Percentiles rank a stretch among this genome's conserved stretches.
Conservation (phyloP, 2,797 vertebrate genomes). For the Uromys caudimaculatus region DNA sequence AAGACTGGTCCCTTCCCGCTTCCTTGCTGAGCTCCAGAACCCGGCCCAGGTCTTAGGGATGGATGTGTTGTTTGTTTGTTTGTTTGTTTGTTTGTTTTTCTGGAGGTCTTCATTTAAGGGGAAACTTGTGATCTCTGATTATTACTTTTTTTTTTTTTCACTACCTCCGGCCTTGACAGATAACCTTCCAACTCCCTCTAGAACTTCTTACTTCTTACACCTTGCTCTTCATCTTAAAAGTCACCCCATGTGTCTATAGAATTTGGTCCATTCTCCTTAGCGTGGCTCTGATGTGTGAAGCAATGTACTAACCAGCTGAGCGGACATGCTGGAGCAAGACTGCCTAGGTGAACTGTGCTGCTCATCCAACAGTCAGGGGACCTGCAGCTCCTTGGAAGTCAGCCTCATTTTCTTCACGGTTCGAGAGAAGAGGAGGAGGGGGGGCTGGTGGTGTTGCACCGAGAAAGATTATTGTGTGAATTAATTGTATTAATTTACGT, state of each 20-base stretch:
- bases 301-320: not conserved
- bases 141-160: not conserved
- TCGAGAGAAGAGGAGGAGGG: not conserved
- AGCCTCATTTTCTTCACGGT: not conserved
- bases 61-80: not conserved
- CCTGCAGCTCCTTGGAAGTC: not conserved
- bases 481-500: not conserved
- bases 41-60: not conserved
- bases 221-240: not conserved
- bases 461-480: not conserved
- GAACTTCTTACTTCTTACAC: not conserved
- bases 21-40: not conserved
- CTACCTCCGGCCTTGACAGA: not conserved
- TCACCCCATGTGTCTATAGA: not conserved
- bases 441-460: too few species aligned
- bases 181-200: not conserved
- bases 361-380: not conserved
- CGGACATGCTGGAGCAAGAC: too few species aligned
- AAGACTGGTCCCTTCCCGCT: not conserved
- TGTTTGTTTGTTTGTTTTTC: conserved; percentile 35
- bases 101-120: not conserved
- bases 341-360: fast-evolving
- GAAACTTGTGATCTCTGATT: not conserved
- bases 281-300: not conserved
- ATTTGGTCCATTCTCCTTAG: not conserved